phyloP scores from a whole-genome alignment of 2,888 invertebrate genomes.

The Lutraria lutraria region DNA sequence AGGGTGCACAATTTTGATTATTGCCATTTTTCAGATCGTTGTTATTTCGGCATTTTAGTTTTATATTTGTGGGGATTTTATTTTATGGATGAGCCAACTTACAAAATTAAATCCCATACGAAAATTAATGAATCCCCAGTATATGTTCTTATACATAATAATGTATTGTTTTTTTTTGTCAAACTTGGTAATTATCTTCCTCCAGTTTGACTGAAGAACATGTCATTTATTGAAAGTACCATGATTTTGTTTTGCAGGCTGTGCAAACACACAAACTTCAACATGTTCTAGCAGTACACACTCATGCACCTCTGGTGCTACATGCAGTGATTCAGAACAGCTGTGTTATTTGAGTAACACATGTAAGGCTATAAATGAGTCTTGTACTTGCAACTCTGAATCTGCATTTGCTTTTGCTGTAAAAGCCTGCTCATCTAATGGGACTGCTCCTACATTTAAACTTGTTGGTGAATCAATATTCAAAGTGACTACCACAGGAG shows the following conservation, averaged over 20 bases:
- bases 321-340: slow-evolving; percentile 65
- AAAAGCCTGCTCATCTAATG: slow-evolving; percentile 13
- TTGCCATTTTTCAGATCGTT: no score
- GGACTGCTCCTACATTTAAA: slow-evolving; percentile 60
- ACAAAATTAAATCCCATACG: no score
- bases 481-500: slow-evolving; percentile 53
- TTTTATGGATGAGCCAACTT: no score
- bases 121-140: no score
- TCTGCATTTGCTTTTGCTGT: slow-evolving; percentile 26
- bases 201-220: no score
- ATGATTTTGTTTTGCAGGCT: slow-evolving; percentile 66
- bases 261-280: slow-evolving; percentile 65
- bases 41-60: no score
- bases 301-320: slow-evolving; percentile 45
- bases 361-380: slow-evolving; percentile 68
- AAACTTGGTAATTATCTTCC: no score
- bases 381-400: slow-evolving; percentile 75
- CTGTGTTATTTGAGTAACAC: slow-evolving; percentile 71
- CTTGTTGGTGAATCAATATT: slow-evolving; percentile 55
- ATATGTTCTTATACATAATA: no score
- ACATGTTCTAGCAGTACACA: slow-evolving; percentile 58
- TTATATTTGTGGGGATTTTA: no score
- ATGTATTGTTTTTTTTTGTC: no score
- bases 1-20: no score
- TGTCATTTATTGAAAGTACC: neutral